Percentiles rank a stretch among this genome's conserved stretches.
These are phyloP conservation scores for Harpalus rufipes DNA, from an alignment of 2,888 invertebrate genomes.

Conservation along the genomic window DNA sequence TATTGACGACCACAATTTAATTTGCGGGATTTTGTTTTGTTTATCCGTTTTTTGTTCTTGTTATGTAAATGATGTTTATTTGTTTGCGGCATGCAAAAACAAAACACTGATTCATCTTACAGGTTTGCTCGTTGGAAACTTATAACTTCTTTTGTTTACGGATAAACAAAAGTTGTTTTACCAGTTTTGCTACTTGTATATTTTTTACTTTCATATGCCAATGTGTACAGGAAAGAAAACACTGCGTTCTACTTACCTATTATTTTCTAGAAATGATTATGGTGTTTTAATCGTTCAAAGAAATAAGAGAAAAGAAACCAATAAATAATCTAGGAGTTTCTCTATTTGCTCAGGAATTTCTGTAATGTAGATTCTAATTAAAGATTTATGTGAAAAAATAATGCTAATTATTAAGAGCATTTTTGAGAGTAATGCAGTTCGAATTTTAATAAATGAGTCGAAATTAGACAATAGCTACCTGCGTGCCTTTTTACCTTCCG, in stretches of 20 bases:
- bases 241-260: not conserved
- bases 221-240: conserved; percentile 14
- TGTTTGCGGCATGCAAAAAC: conserved; percentile 13
- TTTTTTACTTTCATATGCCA: conserved; percentile 22
- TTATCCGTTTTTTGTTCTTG: not conserved
- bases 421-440: not conserved
- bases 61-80: conserved; percentile 21
- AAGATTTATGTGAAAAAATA: not conserved
- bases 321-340: not conserved
- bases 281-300: not conserved
- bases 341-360: not conserved
- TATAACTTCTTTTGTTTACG: conserved; percentile 44
- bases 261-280: conserved; percentile 14
- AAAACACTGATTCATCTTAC: conserved; percentile 18
- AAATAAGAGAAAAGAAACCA: not conserved
- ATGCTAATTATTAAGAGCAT: not conserved
- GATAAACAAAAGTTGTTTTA: conserved; percentile 47
- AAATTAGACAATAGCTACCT: too few relatives aligned
- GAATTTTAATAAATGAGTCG: too few relatives aligned
- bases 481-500: too few relatives aligned
- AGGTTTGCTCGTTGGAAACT: conserved; percentile 12
- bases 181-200: conserved; percentile 27
- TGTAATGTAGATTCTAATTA: not conserved
- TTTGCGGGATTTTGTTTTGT: not conserved
- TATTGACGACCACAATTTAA: not conserved